Evolutionary conservation across 2,113 vertebrate species (phyloP).

Genomic region (Hymenochirus boettgeri): DNA sequence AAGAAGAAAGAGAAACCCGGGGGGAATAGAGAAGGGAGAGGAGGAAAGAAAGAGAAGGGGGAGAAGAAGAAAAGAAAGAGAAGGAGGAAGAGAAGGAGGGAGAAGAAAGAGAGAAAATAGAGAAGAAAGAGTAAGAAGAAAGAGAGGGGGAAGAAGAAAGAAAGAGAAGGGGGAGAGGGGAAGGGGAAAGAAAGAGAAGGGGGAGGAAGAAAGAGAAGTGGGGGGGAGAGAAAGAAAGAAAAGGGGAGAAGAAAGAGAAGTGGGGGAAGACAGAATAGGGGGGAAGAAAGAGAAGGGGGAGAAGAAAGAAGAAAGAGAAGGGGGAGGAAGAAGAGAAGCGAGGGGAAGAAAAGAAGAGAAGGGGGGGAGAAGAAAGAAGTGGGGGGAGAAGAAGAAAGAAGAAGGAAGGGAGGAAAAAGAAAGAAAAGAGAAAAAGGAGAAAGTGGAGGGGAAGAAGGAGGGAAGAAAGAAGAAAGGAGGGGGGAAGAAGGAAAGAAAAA

Average conservation of each 20-base stretch:
- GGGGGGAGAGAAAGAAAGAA: background rate
- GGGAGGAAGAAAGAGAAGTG: background rate
- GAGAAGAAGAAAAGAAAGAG: background rate
- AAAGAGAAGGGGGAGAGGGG: background rate
- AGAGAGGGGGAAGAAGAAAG: background rate
- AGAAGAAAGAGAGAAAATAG: background rate
- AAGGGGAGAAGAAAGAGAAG: too few relatives aligned
- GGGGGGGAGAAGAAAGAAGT: too few relatives aligned
- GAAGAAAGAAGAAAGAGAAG: too few relatives aligned
- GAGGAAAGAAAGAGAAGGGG: background rate
- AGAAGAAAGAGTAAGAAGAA: too few relatives aligned
- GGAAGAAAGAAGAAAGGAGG: too few relatives aligned
- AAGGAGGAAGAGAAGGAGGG: background rate
- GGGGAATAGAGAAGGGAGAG: background rate
- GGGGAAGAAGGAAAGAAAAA: background rate
- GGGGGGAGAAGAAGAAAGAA: too few relatives aligned
- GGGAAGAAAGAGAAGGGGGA: background rate
- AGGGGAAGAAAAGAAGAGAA: too few relatives aligned
- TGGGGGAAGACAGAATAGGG: background rate
- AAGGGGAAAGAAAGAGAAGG: background rate
- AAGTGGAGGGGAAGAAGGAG: too few relatives aligned
- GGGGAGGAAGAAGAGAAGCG: too few relatives aligned
- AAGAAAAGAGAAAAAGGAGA: too few relatives aligned
- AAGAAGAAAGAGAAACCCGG: background rate
- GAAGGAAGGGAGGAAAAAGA: too few relatives aligned